phyloP scores from a whole-genome alignment of 2,888 invertebrate genomes.

The Linnaemya tessellans region DNA sequence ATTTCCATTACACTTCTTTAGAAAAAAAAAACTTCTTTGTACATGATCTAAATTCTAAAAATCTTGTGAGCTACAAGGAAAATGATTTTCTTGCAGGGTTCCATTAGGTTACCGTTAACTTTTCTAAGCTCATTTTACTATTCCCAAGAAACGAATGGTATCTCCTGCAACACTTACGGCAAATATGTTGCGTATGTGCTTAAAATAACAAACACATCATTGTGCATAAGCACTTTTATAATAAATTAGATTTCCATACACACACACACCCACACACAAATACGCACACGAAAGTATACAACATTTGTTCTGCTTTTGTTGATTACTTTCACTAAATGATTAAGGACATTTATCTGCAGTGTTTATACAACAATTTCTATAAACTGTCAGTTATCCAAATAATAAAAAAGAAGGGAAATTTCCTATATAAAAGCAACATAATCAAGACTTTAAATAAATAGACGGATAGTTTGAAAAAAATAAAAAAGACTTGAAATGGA shows the following conservation, averaged over 20 bases:
- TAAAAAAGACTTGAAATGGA: neutral
- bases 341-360: slow-evolving; percentile 42
- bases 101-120: neutral
- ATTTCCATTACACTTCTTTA: too few relatives aligned
- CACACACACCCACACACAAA: neutral
- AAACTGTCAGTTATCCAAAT: slow-evolving; percentile 34
- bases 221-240: neutral
- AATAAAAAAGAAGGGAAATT: slow-evolving; percentile 22
- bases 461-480: neutral
- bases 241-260: slow-evolving; percentile 8
- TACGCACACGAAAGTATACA: too few relatives aligned
- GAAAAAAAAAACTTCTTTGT: too few relatives aligned
- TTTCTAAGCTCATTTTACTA: neutral
- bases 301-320: neutral
- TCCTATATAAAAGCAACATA: neutral
- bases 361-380: slow-evolving; percentile 30
- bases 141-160: neutral
- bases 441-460: neutral
- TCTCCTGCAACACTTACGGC: neutral
- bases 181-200: neutral
- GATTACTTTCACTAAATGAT: slow-evolving; percentile 26
- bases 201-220: slow-evolving; percentile 2
- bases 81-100: neutral
- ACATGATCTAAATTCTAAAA: too few relatives aligned
- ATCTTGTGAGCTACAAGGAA: too few relatives aligned